phyloP scores from a whole-genome alignment of 2,797 vertebrate genomes.

The Neomorphus geoffroyi region DNA sequence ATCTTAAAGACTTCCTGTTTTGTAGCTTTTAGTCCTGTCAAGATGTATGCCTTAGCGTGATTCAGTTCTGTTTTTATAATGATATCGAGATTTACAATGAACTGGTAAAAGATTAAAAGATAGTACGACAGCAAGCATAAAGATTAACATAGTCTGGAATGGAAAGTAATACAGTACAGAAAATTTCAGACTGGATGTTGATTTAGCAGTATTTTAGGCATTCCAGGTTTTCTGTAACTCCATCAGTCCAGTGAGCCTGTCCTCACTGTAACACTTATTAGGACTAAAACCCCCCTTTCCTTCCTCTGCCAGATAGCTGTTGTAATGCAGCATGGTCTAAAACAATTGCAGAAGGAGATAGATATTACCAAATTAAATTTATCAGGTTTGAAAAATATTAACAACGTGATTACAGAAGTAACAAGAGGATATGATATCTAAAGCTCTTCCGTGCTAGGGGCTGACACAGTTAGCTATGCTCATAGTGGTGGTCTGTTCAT shows the following conservation, averaged over 20 bases:
- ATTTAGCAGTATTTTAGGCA: background rate
- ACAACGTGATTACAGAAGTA: background rate
- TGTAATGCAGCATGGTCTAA: background rate
- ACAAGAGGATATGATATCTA: background rate
- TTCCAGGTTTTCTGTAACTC: background rate
- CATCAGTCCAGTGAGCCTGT: background rate
- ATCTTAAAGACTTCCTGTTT: slow-evolving; percentile 54
- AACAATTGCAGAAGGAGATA: background rate
- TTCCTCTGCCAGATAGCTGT: background rate
- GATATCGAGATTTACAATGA: slow-evolving; percentile 25
- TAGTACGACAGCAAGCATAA: background rate
- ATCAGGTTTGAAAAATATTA: background rate
- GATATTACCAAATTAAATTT: background rate
- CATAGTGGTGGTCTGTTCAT: background rate
- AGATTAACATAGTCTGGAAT: background rate
- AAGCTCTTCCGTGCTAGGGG: background rate
- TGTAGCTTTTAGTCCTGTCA: slow-evolving; percentile 13
- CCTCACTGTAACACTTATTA: background rate
- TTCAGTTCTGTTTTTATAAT: slow-evolving; percentile 46
- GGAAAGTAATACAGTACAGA: background rate
- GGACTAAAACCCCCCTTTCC: background rate
- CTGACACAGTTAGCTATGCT: background rate
- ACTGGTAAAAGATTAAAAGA: slow-evolving; percentile 38
- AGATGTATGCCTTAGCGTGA: background rate
- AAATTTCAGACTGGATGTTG: background rate